Evolutionary conservation across 2,888 invertebrate genomes (phyloP), one percentile per base, ranked within the genome.

Genomic region (Plusia festucae): DNA sequence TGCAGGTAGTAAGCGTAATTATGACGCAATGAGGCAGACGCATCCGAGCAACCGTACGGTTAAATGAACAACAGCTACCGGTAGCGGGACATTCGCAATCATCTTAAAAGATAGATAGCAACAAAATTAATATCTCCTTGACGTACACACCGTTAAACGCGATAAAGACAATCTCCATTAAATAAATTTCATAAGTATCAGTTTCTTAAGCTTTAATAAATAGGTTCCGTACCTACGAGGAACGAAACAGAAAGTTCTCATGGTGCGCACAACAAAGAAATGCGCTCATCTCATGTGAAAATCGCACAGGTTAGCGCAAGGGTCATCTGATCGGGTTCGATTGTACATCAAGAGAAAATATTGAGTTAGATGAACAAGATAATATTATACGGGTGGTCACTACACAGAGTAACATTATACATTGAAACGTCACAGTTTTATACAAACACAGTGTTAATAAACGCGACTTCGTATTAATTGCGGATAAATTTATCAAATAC

Each of bases 341-440:
- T 89, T 88, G 87, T 88, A 85, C 85, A 89, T 90, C 89, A 88
- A 85, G 87, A 88, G 90, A 91, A 92, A 92, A 93, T 91, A 91
- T 88, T 88, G 89, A 88, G 84, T 85, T 81, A 90, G 89, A 91
- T 90, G 85, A 86, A 83, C 83, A 77, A 87, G 90, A 91, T 90
- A 88, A 83, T 74, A 74, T 73, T 78, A 76, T 76, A 83, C 67
- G 79, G 79, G 78, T 83, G 78, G 78, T 76, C 78, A 81, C 68
- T 78, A 60, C 69, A 74, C 78, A 64, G 72, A 79, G 69, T 75
- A 74, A 73, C 75, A 71, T 75, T 76, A 71, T 73, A 76, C 64
- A 73, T 70, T 70, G 64, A 70, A 70, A 73, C 57, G 44, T 60
- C 58, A 70, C 60, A 56, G 55, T 63, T 66, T 68, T 64, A 65